Evolutionary conservation across 2,888 invertebrate species (phyloP).

Genomic region (Amphipyra tragopoginis): DNA sequence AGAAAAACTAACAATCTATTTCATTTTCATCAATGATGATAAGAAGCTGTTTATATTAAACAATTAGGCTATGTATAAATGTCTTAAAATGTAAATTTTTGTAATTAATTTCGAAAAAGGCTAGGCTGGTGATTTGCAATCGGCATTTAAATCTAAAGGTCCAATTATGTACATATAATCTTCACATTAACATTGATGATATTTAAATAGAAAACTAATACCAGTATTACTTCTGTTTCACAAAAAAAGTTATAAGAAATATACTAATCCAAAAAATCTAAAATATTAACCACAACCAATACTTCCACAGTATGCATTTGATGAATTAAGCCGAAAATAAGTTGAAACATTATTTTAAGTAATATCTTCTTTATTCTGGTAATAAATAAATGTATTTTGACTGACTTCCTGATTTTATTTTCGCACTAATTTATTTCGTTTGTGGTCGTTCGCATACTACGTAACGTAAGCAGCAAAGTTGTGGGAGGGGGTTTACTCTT

Average conservation of each 20-base stretch:
- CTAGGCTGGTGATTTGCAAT: neutral
- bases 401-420: slow-evolving; percentile 3
- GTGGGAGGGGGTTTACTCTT: too few species aligned
- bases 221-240: slow-evolving; percentile 23
- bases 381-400: slow-evolving; percentile 33
- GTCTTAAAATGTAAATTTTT: slow-evolving; percentile 19
- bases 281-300: neutral
- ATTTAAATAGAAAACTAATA: neutral
- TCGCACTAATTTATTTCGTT: neutral
- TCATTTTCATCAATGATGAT: slow-evolving; percentile 6
- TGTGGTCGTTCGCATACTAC: too few species aligned
- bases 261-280: neutral
- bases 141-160: slow-evolving; percentile 1
- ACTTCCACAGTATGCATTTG: slow-evolving; percentile 6
- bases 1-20: slow-evolving; percentile 3
- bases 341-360: slow-evolving; percentile 10
- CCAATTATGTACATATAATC: neutral
- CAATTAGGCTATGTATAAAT: neutral
- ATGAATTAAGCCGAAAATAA: slow-evolving; percentile 7
- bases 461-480: too few species aligned
- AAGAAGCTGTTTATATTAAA: neutral
- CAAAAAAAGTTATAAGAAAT: neutral
- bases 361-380: slow-evolving; percentile 22
- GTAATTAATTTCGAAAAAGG: slow-evolving; percentile 20
- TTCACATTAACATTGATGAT: slow-evolving; percentile 1